Evolutionary conservation across 2,797 vertebrate genomes (phyloP).

Genomic region (Cossypha caffra): DNA sequence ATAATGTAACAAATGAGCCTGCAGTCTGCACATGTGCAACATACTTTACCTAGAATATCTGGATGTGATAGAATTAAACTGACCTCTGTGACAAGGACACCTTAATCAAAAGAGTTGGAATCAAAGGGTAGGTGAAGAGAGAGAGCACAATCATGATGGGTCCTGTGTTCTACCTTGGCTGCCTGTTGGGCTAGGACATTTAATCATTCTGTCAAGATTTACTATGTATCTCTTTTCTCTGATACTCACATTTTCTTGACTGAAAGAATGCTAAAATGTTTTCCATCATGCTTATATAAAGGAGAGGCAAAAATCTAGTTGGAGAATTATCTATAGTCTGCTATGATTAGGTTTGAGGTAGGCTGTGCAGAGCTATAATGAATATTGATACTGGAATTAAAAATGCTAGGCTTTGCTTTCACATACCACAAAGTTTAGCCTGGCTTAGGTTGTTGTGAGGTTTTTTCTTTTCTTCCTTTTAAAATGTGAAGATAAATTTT

Average conservation of each 20-base stretch:
- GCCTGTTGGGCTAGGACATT: constrained; percentile 28
- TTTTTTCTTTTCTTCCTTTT: background rate
- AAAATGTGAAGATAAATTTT: constrained; percentile 21
- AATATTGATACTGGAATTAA: constrained; percentile 58
- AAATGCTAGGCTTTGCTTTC: constrained; percentile 20
- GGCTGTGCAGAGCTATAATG: constrained; percentile 34
- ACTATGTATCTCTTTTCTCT: background rate
- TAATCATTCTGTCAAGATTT: constrained; percentile 56
- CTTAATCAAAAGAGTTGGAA: constrained; percentile 73
- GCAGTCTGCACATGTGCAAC: constrained; percentile 83
- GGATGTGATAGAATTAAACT: constrained; percentile 79
- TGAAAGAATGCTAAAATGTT: background rate
- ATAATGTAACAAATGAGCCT: constrained; percentile 93
- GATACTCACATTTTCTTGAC: constrained; percentile 37
- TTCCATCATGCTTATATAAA: background rate
- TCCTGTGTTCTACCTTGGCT: constrained; percentile 26
- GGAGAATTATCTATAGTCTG: background rate
- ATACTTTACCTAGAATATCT: constrained; percentile 77
- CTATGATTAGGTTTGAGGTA: constrained; percentile 24
- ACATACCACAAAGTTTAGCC: background rate
- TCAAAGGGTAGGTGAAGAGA: background rate
- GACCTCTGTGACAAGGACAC: constrained; percentile 89
- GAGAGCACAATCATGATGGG: background rate
- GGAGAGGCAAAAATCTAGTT: background rate
- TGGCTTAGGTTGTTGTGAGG: background rate